Percentiles rank a stretch among this genome's conserved stretches.
Evolutionary conservation across 2,797 vertebrate genomes (phyloP).

Genomic region (Pantherophis alleghaniensis): DNA sequence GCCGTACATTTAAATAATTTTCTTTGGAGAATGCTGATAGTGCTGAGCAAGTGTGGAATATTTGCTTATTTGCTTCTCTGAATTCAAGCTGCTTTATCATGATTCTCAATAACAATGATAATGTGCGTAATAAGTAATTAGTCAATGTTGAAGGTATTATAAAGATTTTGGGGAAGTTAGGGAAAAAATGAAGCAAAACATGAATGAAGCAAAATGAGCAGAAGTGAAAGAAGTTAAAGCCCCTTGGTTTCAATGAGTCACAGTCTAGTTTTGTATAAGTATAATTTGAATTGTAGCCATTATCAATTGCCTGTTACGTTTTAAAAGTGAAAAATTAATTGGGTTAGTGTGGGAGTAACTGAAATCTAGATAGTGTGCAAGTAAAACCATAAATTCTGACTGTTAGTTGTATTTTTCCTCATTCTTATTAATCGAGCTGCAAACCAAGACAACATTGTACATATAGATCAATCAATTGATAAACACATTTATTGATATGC

Average conservation of each 20-base stretch:
- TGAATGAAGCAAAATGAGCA: neutral
- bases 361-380: neutral
- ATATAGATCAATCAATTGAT: neutral
- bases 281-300: neutral
- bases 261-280: neutral
- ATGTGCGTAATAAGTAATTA: neutral
- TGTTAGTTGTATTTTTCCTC: conserved; percentile 6
- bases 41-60: neutral
- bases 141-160: neutral
- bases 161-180: neutral
- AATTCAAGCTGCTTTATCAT: neutral
- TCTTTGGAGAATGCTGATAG: neutral
- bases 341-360: neutral
- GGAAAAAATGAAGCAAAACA: neutral
- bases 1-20: neutral
- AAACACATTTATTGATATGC: neutral
- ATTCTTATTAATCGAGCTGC: neutral
- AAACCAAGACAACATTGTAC: neutral
- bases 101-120: neutral
- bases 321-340: conserved; percentile 14
- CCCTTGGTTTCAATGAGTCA: neutral
- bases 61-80: neutral
- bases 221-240: neutral
- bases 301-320: neutral
- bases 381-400: neutral